Evolutionary conservation across 2,113 vertebrate genomes (phyloP), one percentile per base, ranked within the genome.

Genomic region (Polypterus bichir): DNA sequence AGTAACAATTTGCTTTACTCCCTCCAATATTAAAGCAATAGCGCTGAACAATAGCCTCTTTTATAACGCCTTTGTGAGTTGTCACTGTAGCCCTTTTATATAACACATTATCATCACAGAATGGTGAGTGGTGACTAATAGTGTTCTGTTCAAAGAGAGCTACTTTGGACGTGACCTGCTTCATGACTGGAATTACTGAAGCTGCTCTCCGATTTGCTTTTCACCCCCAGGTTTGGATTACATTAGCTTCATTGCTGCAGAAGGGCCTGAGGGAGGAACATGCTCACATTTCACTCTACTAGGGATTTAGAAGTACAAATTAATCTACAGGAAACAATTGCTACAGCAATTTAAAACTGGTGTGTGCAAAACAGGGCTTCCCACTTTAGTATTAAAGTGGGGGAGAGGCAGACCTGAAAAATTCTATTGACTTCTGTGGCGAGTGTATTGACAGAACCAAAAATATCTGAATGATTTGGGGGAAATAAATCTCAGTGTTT

Each of bases 291-390:
- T 80, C 71, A 69, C 70, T 66, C 9, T 60, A 64, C 71, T 74
- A 7, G 3, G 70, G 64, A 71, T 66, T 78, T 70, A 72, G 70
- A 76, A 75, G 73, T 79, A 79, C 69, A 74, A 79, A 79, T 76
- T 77, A 76, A 79, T 79, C 73, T 74, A 58, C 69, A 78, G 69
- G 74, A 83, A 84, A 76, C 70, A 75, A 83, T 74, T 74, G 63
- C 59, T 69, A 64, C 54, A 68, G 62, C 62, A 76, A 69, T 74
- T 80, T 76, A 68, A 74, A 76, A 73, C 64, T 45, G 55, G 52
- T 62, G 58, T 52, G 64, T 64, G 62, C 57, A 64, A 64, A 59
- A 48, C 49, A 65, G 63, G 66, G 46, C 4, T 6, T 49, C 2
- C 4, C 48, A 47, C 45, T 68, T 65, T 51, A 61, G 54, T 46